Percentiles rank a stretch among this genome's conserved stretches.
Evolutionary conservation across 2,797 vertebrate species (phyloP).

Genomic region (Atherinosoma microstoma): DNA sequence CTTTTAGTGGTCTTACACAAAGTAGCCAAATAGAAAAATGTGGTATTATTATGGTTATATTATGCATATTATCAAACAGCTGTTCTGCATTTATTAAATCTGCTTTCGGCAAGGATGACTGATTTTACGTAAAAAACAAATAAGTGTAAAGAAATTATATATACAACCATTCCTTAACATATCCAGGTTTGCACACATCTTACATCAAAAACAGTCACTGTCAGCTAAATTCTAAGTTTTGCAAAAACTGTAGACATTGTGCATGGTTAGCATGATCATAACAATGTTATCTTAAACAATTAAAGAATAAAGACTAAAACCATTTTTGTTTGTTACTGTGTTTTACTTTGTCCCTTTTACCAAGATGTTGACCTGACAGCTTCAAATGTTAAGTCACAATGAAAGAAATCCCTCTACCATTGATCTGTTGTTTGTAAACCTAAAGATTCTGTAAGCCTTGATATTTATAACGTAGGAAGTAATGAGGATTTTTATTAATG

Average conservation of each 20-base stretch:
- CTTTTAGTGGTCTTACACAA: slow-evolving; percentile 18
- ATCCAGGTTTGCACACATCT: slow-evolving; percentile 16
- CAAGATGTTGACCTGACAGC: not conserved
- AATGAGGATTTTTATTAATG: too few species aligned
- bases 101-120: slow-evolving; percentile 11
- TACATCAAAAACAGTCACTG: slow-evolving; percentile 30
- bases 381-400: too few species aligned
- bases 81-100: slow-evolving; percentile 13
- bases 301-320: slow-evolving; percentile 73
- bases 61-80: slow-evolving; percentile 34
- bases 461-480: not conserved
- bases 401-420: too few species aligned
- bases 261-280: slow-evolving; percentile 77
- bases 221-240: slow-evolving; percentile 47
- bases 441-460: not conserved
- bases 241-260: slow-evolving; percentile 61
- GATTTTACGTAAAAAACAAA: not conserved
- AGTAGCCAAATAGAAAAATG: slow-evolving; percentile 26
- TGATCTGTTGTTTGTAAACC: not conserved
- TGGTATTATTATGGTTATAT: slow-evolving; percentile 17
- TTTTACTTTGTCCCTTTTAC: slow-evolving; percentile 4
- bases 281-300: slow-evolving; percentile 57
- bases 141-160: slow-evolving; percentile 1
- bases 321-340: slow-evolving; percentile 31
- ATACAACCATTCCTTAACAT: slow-evolving; percentile 22